These are phyloP conservation scores for Sesia bembeciformis DNA, from an alignment of 2,888 invertebrate species.

Conservation along the genomic window DNA sequence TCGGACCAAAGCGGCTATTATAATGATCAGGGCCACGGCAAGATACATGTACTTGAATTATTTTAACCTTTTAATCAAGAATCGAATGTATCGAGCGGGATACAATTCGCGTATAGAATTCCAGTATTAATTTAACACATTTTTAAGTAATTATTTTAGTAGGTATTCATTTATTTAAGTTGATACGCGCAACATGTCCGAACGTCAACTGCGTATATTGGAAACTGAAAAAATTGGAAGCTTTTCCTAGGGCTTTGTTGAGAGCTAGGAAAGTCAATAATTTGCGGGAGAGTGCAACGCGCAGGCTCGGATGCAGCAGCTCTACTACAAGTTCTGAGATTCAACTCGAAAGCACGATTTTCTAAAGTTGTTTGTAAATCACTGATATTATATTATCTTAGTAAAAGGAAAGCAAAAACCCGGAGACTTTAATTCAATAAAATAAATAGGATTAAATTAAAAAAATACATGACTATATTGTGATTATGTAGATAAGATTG, in stretches of 20 bases:
- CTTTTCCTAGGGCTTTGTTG: not conserved
- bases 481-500: too few relatives aligned
- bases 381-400: too few relatives aligned
- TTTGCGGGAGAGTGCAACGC: conserved; percentile 1
- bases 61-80: not conserved
- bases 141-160: too few relatives aligned
- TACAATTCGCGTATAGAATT: not conserved
- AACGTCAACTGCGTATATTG: not conserved
- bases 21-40: conserved; percentile 3
- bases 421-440: too few relatives aligned
- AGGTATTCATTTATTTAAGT: too few relatives aligned
- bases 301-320: not conserved
- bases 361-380: too few relatives aligned
- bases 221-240: not conserved
- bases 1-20: conserved; percentile 3
- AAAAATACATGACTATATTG: too few relatives aligned
- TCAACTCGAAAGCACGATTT: not conserved
- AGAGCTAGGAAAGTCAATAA: not conserved
- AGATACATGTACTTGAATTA: conserved; percentile 2
- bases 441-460: too few relatives aligned
- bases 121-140: not conserved
- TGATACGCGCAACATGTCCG: too few relatives aligned
- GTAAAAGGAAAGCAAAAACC: too few relatives aligned
- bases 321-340: not conserved
- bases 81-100: not conserved